phyloP scores from a whole-genome alignment of 2,113 vertebrate species.

The Pogonocichla stellata region DNA sequence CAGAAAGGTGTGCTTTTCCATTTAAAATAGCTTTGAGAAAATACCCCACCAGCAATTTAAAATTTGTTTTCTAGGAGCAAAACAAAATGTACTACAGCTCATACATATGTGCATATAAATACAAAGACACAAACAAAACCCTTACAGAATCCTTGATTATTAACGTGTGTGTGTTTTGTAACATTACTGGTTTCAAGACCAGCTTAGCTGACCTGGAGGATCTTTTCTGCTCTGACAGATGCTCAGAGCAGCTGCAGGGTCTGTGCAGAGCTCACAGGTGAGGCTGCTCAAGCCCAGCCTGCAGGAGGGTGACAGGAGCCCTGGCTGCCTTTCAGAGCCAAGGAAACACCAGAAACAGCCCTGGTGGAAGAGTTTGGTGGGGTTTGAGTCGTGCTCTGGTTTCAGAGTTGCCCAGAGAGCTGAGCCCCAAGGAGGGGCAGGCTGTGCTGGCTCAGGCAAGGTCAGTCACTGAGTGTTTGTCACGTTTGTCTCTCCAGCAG shows the following conservation, averaged over 20 bases:
- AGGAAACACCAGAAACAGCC: fast-evolving
- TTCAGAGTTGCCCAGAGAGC: not conserved
- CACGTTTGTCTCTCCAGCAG: not conserved
- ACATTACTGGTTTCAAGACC: not conserved
- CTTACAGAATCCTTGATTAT: not conserved
- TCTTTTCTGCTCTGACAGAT: not conserved
- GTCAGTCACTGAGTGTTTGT: not conserved
- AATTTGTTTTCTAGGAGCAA: not conserved
- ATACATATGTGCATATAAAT: not conserved
- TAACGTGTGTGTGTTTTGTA: not conserved
- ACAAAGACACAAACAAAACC: not conserved
- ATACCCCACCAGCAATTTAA: not conserved
- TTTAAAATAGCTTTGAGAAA: not conserved
- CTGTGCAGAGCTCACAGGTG: not conserved
- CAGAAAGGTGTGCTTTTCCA: not conserved
- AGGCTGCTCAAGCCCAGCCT: not conserved
- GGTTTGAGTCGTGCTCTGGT: not conserved
- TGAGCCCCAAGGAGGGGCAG: not conserved
- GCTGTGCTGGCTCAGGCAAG: not conserved
- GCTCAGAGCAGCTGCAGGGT: not conserved
- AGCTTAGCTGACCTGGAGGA: not conserved
- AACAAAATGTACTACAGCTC: not conserved
- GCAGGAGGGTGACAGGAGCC: not conserved
- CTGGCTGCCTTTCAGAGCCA: not conserved
- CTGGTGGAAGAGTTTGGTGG: not conserved